Base-by-base conservation (phyloP, 1,140 invertebrate species). In the Diprion similis region DNA sequence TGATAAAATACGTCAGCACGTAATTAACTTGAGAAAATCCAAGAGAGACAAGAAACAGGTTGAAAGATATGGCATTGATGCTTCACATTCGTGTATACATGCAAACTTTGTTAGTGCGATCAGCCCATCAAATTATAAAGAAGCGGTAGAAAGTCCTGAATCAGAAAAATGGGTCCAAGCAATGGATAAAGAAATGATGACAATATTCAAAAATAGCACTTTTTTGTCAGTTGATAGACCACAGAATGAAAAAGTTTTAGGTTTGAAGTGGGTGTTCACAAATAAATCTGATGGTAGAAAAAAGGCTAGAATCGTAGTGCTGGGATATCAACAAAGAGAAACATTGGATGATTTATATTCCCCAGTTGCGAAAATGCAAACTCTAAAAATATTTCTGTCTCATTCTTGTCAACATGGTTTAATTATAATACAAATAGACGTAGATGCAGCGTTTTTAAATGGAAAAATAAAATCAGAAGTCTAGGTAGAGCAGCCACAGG, bases 281-380 rank as follows among this genome's bases (percentile, higher is more conserved):
- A 76, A 74, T 37, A 79, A 79, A 74, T 18, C 72, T 19, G 73
- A 79, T 64, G 68, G 74, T 24, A 72, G 13, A 17, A 75, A 71
- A 17, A 80, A 82, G 71, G 79, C 76, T 45, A 73, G 79, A 68
- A n/a, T 80, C 4, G 79, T 78, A 13, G 78, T 70, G 2, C 70
- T 47, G 68, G 77, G 79, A 15, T 82, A 69, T 66, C 76, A 76
- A 72, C 75, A 78, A 70, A 75, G 72, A 2, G 70, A 78, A 46
- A 51, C 68, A n/a, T n/a, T 73, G 8, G 65, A 79, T 10, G 70
- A 79, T 65, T 70, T 76, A 37, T 82, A 80, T 70, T 77, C 78
- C 11, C 76, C 75, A 46, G 78, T 79, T 15, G 78, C 70, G 9
- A 72, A 72, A 75, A 72, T 74, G 48, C 48, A 74, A 64, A 74